Evolutionary conservation across 2,888 invertebrate species (phyloP).

Genomic region (Ischnus inquisitorius): DNA sequence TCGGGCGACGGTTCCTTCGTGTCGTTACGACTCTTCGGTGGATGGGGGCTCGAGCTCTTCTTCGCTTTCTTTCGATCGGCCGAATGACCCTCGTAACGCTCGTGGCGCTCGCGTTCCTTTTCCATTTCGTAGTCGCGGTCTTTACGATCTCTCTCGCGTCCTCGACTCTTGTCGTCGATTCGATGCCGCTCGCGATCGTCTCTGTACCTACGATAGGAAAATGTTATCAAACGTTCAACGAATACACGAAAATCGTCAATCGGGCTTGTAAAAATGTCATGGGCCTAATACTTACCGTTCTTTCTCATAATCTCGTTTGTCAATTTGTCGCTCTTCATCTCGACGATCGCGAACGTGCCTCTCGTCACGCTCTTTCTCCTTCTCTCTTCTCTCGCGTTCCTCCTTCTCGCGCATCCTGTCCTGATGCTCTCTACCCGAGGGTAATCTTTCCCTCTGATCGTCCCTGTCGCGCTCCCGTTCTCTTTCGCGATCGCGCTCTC

Average conservation of each 20-base stretch:
- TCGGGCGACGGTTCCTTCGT: slow-evolving; percentile 83
- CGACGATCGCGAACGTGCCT: slow-evolving; percentile 79
- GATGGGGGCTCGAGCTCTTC: slow-evolving; percentile 83
- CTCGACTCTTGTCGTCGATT: slow-evolving; percentile 84
- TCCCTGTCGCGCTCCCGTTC: slow-evolving; percentile 72
- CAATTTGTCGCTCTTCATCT: slow-evolving; percentile 79
- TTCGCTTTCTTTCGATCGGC: slow-evolving; percentile 82
- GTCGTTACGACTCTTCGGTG: slow-evolving; percentile 83
- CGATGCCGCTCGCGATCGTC: slow-evolving; percentile 84
- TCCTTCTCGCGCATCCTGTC: slow-evolving; percentile 81
- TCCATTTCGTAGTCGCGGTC: slow-evolving; percentile 81
- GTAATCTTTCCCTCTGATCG: slow-evolving; percentile 75
- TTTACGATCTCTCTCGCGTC: slow-evolving; percentile 83
- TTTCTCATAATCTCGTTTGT: slow-evolving; percentile 82
- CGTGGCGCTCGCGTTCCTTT: slow-evolving; percentile 85
- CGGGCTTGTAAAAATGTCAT: neutral
- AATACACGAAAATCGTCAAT: neutral
- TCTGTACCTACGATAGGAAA: slow-evolving; percentile 75
- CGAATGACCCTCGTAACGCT: slow-evolving; percentile 83
- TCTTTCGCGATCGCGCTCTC: slow-evolving; percentile 59
- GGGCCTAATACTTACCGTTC: slow-evolving; percentile 76
- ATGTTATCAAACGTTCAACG: neutral
- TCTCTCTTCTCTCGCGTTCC: slow-evolving; percentile 81
- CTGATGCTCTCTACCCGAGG: slow-evolving; percentile 82
- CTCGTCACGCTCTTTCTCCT: slow-evolving; percentile 83